Conservation (phyloP, 2,113 vertebrate genomes). For the Erythrocercus mccallii region DNA sequence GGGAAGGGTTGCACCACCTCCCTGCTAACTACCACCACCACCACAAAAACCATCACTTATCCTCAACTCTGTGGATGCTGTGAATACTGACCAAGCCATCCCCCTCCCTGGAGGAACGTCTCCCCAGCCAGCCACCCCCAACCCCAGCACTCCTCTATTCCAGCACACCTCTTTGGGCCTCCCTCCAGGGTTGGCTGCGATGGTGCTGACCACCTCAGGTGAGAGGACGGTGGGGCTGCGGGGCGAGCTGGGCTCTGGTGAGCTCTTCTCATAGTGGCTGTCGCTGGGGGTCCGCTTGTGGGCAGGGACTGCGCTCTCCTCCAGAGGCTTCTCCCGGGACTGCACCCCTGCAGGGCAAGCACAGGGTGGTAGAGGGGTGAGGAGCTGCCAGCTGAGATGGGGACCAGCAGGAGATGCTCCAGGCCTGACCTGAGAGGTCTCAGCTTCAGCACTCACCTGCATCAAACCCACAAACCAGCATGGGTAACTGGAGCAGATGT, state of each 20-base stretch:
- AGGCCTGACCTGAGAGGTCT: not conserved
- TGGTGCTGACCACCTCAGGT: conserved; percentile 91
- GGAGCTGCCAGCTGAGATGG: not conserved
- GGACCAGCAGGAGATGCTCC: not conserved
- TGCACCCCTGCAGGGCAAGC: conserved; percentile 79
- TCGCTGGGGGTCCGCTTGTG: conserved; percentile 80
- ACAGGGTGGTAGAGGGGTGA: not conserved
- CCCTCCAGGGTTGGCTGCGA: conserved; percentile 93
- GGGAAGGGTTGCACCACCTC: not conserved
- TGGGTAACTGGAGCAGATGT: not conserved
- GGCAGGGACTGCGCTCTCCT: conserved; percentile 70
- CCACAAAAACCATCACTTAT: not conserved
- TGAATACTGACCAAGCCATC: not conserved
- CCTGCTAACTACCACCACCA: not conserved
- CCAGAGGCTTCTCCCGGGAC: conserved; percentile 71
- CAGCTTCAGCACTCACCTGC: not conserved
- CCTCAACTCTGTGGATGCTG: not conserved
- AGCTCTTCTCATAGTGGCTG: conserved; percentile 80
- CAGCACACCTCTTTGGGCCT: conserved; percentile 92
- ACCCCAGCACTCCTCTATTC: not conserved
- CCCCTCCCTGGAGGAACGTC: not conserved
- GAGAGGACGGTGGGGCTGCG: conserved; percentile 86
- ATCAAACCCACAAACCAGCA: not conserved
- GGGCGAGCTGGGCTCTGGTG: conserved; percentile 66
- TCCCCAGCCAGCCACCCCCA: not conserved